phyloP scores from a whole-genome alignment of 2,888 invertebrate genomes.

The Apamea sordens region DNA sequence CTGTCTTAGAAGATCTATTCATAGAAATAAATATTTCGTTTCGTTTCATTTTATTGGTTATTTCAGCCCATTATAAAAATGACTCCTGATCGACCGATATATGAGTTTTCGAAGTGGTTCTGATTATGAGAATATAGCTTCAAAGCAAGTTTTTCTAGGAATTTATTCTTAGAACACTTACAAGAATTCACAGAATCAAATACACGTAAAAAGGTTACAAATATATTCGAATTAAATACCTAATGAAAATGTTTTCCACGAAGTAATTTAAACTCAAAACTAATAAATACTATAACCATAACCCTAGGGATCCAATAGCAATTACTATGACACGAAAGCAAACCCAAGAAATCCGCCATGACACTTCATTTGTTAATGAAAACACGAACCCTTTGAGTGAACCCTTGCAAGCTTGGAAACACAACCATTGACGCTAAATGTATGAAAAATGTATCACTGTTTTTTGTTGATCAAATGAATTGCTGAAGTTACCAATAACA shows the following conservation, averaged over 20 bases:
- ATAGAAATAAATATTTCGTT: not conserved
- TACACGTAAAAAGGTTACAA: not conserved
- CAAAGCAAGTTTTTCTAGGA: not conserved
- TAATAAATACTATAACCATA: not conserved
- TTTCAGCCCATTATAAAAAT: not conserved
- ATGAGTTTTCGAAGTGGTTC: not conserved
- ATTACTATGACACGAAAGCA: not conserved
- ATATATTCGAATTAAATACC: not conserved
- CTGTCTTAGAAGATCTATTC: not conserved
- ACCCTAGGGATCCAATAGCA: not conserved
- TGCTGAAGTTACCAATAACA: not conserved
- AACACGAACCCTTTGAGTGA: not conserved
- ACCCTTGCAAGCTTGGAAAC: not conserved
- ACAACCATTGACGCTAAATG: not conserved
- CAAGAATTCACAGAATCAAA: not conserved
- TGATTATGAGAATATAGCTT: not conserved
- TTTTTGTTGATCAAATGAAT: not conserved
- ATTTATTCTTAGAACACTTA: not conserved
- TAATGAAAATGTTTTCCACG: not conserved
- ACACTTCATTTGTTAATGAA: slow-evolving; percentile 1
- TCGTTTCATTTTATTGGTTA: not conserved
- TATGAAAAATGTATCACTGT: not conserved
- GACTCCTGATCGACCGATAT: not conserved
- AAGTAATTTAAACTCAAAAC: not conserved
- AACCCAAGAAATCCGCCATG: not conserved